These are phyloP conservation scores for Pycnomerus fuliginosus DNA, from an alignment of 2,888 invertebrate genomes.

Conservation along the genomic window DNA sequence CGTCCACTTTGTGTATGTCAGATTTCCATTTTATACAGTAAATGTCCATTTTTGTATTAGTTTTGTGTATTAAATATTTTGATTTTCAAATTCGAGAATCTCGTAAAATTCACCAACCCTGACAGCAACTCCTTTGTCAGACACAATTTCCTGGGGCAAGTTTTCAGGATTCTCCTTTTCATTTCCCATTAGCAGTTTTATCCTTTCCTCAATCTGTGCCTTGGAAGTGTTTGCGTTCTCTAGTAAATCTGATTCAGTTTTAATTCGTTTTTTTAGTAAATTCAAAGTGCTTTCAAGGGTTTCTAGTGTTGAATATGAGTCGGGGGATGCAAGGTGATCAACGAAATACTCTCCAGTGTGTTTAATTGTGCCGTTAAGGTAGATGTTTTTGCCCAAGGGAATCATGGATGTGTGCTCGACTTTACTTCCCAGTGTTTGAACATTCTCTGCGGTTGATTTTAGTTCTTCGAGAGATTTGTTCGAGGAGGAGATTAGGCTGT, in stretches of 20 bases:
- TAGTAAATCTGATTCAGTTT: constrained; percentile 28
- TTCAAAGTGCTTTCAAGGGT: constrained; percentile 35
- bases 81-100: constrained; percentile 42
- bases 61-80: constrained; percentile 3
- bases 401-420: constrained; percentile 39
- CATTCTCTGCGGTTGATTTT: too few species aligned
- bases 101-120: constrained; percentile 43
- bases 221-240: constrained; percentile 30
- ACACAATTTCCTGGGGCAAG: constrained; percentile 38
- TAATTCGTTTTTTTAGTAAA: constrained; percentile 29
- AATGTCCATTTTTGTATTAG: not conserved
- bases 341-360: constrained; percentile 43
- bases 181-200: constrained; percentile 32
- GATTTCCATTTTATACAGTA: constrained; percentile 5
- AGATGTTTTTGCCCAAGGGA: constrained; percentile 43
- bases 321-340: constrained; percentile 33
- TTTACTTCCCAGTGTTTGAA: constrained; percentile 32
- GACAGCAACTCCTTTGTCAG: constrained; percentile 42
- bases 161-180: constrained; percentile 8
- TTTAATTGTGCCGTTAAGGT: constrained; percentile 40
- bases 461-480: too few species aligned
- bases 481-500: too few species aligned
- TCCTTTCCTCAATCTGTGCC: constrained; percentile 37
- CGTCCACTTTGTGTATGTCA: constrained; percentile 18
- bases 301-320: constrained; percentile 34